These are phyloP conservation scores for Tribolium madens DNA, from an alignment of 1,140 invertebrate genomes.

Conservation along the genomic window DNA sequence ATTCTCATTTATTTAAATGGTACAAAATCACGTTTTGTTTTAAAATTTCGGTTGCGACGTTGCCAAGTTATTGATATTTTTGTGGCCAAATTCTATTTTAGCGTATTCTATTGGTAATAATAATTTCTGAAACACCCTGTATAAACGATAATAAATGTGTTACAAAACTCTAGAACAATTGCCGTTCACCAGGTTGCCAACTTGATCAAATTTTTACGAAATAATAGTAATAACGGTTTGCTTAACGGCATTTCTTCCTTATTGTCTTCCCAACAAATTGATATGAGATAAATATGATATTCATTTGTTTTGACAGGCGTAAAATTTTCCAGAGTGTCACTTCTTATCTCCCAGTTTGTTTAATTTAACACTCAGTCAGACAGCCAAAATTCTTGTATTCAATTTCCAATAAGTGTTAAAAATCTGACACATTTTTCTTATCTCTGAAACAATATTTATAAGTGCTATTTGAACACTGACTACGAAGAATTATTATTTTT, in stretches of 20 bases:
- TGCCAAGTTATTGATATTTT: too few species aligned
- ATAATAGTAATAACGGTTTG: neutral
- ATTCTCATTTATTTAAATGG: too few species aligned
- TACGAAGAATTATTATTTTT: conserved; percentile 24
- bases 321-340: neutral
- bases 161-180: too few species aligned
- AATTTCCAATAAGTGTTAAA: neutral
- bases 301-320: neutral
- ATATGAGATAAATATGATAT: neutral
- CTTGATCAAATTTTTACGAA: neutral
- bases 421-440: neutral
- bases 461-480: neutral
- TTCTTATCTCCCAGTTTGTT: neutral
- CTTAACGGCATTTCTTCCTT: neutral
- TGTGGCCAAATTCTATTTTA: too few species aligned
- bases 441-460: neutral
- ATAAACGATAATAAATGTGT: too few species aligned
- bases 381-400: neutral
- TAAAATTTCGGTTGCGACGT: too few species aligned
- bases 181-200: too few species aligned
- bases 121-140: too few species aligned
- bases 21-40: too few species aligned
- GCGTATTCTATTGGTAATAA: too few species aligned
- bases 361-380: neutral
- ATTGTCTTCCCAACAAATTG: neutral